Percentiles rank a stretch among this genome's conserved stretches.
phyloP scores from a whole-genome alignment of 2,113 vertebrate species.

The Morone chrysops region DNA sequence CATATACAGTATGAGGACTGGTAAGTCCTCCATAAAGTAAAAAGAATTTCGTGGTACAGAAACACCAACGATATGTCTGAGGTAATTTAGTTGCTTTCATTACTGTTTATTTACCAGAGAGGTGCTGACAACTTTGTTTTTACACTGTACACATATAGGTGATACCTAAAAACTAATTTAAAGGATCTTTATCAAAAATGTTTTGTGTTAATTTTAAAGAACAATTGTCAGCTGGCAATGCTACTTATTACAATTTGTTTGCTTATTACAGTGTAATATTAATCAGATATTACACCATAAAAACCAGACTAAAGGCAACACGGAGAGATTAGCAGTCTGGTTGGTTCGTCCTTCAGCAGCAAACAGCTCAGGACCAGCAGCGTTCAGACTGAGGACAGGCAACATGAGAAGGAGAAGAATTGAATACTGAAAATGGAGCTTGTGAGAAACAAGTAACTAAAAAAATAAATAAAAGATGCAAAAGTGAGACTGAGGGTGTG shows the following conservation, averaged over 20 bases:
- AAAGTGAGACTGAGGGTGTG: neutral
- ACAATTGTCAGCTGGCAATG: neutral
- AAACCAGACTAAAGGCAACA: neutral
- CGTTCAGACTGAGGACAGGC: neutral
- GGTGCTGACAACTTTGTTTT: neutral
- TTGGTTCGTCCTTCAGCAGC: neutral
- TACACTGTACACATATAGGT: neutral
- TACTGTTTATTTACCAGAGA: too few relatives aligned
- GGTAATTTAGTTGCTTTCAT: neutral
- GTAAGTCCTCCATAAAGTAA: too few relatives aligned
- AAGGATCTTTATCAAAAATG: neutral
- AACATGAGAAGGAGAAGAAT: neutral
- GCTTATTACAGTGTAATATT: neutral
- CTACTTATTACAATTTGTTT: neutral
- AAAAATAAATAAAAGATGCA: neutral
- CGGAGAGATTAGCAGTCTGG: neutral
- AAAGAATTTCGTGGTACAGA: too few relatives aligned
- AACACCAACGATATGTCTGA: too few relatives aligned
- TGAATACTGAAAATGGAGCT: neutral
- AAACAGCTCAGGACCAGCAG: neutral
- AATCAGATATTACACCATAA: neutral
- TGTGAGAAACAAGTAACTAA: too few relatives aligned
- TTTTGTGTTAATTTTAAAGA: neutral
- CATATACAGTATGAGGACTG: too few relatives aligned
- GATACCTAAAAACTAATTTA: neutral